Conservation (phyloP, 2,888 invertebrate species). For the Cerceris ruficornis region DNA sequence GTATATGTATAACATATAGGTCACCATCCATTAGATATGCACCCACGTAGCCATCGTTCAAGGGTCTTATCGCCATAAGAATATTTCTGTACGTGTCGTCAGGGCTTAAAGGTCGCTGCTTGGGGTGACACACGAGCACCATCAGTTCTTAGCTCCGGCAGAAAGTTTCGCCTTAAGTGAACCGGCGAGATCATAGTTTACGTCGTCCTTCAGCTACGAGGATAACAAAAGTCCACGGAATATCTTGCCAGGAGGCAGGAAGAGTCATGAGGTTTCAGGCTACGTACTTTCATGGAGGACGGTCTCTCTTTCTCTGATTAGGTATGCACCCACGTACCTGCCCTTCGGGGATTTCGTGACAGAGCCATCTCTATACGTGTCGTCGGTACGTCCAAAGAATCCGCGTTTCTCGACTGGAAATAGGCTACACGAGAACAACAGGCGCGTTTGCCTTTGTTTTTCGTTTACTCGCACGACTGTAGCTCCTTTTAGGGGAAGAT, state of each 20-base stretch:
- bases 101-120: constrained; percentile 22
- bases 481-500: neutral
- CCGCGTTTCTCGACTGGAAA: constrained; percentile 30
- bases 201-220: constrained; percentile 37
- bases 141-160: neutral
- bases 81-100: constrained; percentile 43
- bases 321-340: constrained; percentile 59
- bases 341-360: constrained; percentile 48
- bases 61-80: constrained; percentile 18
- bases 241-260: constrained; percentile 36
- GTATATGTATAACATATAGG: constrained; percentile 17
- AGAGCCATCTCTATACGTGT: constrained; percentile 54
- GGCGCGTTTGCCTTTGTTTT: constrained; percentile 2
- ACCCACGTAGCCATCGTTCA: constrained; percentile 29
- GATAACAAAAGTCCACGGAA: constrained; percentile 35
- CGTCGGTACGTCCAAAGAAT: constrained; percentile 49
- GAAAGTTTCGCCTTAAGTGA: constrained; percentile 4
- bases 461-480: constrained; percentile 30
- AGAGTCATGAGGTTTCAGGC: constrained; percentile 41
- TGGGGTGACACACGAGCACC: constrained; percentile 10
- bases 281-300: constrained; percentile 45
- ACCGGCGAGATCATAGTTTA: constrained; percentile 28
- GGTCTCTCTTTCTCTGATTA: constrained; percentile 49
- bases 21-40: constrained; percentile 30
- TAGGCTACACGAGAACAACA: constrained; percentile 35